These are phyloP conservation scores for Synergus umbraculus DNA, from an alignment of 2,888 invertebrate species.

Conservation along the genomic window DNA sequence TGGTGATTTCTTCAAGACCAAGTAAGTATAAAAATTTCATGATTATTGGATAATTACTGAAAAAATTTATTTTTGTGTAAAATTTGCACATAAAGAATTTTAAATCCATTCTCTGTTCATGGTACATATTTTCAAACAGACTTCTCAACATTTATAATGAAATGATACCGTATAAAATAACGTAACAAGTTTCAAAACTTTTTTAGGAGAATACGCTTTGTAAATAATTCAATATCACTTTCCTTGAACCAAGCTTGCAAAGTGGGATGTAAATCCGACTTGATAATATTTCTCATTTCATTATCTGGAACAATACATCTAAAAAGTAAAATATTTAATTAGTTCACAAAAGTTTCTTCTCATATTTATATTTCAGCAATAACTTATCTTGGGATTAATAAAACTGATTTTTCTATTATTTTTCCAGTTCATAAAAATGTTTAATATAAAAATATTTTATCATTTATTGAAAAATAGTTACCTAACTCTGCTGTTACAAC, in stretches of 20 bases:
- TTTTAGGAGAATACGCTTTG: slow-evolving; percentile 63
- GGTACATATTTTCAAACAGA: too few species aligned
- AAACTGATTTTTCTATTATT: not conserved
- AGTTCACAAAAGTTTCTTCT: not conserved
- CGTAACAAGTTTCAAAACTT: slow-evolving; percentile 33
- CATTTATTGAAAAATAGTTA: slow-evolving; percentile 45
- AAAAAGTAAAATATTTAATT: slow-evolving; percentile 38
- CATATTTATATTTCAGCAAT: not conserved
- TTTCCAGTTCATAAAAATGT: not conserved
- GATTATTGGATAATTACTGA: not conserved
- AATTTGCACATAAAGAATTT: too few species aligned
- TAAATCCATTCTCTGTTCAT: too few species aligned
- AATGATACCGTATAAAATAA: too few species aligned
- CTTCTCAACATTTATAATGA: too few species aligned
- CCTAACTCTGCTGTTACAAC: slow-evolving; percentile 67
- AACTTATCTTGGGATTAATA: not conserved
- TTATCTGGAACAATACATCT: slow-evolving; percentile 69
- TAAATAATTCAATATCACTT: slow-evolving; percentile 63
- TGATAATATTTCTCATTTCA: slow-evolving; percentile 58
- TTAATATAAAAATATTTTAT: not conserved
- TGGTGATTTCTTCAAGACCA: slow-evolving; percentile 72
- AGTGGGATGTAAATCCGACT: slow-evolving; percentile 64
- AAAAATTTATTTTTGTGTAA: too few species aligned
- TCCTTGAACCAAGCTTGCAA: slow-evolving; percentile 70
- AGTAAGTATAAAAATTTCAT: slow-evolving; percentile 65